Evolutionary conservation across 2,797 vertebrate species (phyloP).

Genomic region (Malacoctenus gilli): DNA sequence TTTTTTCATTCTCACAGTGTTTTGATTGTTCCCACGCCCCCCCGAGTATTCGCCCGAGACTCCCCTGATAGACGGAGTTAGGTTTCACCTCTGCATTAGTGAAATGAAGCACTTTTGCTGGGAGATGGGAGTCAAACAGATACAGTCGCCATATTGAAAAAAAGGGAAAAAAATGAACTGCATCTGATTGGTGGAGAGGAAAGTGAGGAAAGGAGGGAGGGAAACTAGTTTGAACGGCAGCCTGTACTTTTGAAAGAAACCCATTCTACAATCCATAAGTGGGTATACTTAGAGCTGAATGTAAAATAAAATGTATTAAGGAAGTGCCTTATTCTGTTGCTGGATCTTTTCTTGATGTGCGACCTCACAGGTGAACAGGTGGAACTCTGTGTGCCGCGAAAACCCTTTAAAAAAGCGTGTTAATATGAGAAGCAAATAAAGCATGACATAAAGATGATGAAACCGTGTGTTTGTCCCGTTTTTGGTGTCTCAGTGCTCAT

Average conservation of each 20-base stretch:
- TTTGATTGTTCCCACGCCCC: slow-evolving; percentile 69
- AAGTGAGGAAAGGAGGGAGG: background rate
- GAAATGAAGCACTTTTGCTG: slow-evolving; percentile 66
- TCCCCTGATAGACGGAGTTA: slow-evolving; percentile 57
- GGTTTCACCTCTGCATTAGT: slow-evolving; percentile 73
- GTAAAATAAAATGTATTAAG: slow-evolving; percentile 3
- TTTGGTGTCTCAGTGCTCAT: background rate
- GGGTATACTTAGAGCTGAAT: too few relatives aligned
- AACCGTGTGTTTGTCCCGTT: background rate
- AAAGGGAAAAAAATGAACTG: too few relatives aligned
- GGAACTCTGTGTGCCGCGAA: slow-evolving; percentile 3
- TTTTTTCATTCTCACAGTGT: slow-evolving; percentile 62
- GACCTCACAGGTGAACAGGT: slow-evolving; percentile 17
- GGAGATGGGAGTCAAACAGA: slow-evolving; percentile 64
- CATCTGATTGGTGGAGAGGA: slow-evolving; percentile 44
- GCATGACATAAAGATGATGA: slow-evolving; percentile 33
- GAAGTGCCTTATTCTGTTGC: background rate
- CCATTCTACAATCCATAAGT: slow-evolving; percentile 6
- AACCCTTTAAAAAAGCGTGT: slow-evolving; percentile 12
- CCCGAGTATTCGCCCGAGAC: slow-evolving; percentile 67
- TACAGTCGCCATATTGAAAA: slow-evolving; percentile 49
- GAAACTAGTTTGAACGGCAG: slow-evolving; percentile 19
- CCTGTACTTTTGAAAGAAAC: slow-evolving; percentile 15
- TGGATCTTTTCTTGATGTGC: slow-evolving; percentile 2
- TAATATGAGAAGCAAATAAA: slow-evolving; percentile 53